Conservation (phyloP, 2,797 vertebrate genomes). For the Phrynocephalus guinanensis region DNA sequence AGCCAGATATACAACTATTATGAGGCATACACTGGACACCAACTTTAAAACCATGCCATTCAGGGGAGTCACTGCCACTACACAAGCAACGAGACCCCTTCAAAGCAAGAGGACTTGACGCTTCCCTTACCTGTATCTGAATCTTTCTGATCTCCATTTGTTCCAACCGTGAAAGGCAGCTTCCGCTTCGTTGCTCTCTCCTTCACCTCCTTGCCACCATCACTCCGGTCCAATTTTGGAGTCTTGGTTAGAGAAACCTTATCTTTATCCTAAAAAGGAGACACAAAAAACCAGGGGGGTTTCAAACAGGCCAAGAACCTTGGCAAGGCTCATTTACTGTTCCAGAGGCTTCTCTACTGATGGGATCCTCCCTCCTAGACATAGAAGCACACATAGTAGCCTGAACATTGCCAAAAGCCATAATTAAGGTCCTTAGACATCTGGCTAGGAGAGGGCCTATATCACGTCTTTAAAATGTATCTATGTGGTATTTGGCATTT, state of each 20-base stretch:
- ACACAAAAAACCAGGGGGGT: conserved; percentile 33
- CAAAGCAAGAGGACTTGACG: rapidly evolving
- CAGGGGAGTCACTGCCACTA: not conserved
- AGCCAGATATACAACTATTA: not conserved
- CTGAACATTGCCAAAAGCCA: not conserved
- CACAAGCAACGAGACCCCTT: rapidly evolving
- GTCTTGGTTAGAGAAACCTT: conserved; percentile 99
- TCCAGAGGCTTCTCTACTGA: not conserved
- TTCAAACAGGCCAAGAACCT: not conserved
- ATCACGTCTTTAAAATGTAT: not conserved
- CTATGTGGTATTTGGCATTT: not conserved
- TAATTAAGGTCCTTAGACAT: not conserved
- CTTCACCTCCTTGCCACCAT: conserved; percentile 99
- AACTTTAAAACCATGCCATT: not conserved
- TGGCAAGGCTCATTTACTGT: not conserved
- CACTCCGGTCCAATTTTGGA: conserved; percentile 95
- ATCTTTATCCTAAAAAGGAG: conserved; percentile 89
- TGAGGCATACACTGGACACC: not conserved
- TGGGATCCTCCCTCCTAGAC: not conserved
- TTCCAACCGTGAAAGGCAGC: conserved; percentile 95
- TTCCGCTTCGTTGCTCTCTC: conserved; percentile 96
- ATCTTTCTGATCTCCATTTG: conserved; percentile 99
- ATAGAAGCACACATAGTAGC: not conserved
- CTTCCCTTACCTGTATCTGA: conserved; percentile 92
- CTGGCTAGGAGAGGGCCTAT: not conserved